Conservation (phyloP, 2,113 vertebrate species). For the Gadus macrocephalus region DNA sequence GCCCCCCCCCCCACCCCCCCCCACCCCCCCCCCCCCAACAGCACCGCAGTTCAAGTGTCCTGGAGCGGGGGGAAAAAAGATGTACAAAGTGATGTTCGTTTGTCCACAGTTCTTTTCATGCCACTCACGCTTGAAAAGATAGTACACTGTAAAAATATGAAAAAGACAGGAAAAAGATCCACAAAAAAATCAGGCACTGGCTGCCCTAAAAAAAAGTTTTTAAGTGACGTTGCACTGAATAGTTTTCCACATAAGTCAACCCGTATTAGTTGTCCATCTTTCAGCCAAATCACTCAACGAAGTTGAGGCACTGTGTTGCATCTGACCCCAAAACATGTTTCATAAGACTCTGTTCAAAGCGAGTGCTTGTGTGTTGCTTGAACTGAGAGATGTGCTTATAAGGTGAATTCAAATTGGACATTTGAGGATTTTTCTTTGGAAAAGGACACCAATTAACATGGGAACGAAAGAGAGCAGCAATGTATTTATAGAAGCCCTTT, state of each 20-base stretch:
- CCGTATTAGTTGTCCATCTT: slow-evolving; percentile 13
- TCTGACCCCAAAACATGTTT: background rate
- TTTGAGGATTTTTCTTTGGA: slow-evolving; percentile 50
- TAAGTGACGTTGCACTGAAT: slow-evolving; percentile 66
- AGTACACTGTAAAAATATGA: slow-evolving; percentile 44
- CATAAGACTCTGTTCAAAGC: background rate
- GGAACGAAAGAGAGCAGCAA: slow-evolving; percentile 19
- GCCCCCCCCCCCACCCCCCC: slow-evolving; percentile 9
- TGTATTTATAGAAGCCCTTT: slow-evolving; percentile 60
- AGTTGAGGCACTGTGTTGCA: slow-evolving; percentile 3
- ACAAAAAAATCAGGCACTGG: slow-evolving; percentile 37
- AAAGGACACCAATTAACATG: slow-evolving; percentile 51
- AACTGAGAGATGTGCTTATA: slow-evolving; percentile 5
- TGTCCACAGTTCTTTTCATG: slow-evolving; percentile 27
- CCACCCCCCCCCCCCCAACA: slow-evolving; percentile 20
- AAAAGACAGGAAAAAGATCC: slow-evolving; percentile 5
- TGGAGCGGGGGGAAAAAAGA: slow-evolving; percentile 6
- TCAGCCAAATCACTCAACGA: slow-evolving; percentile 13
- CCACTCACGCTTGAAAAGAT: slow-evolving; percentile 35
- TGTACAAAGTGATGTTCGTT: slow-evolving; percentile 37
- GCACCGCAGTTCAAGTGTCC: slow-evolving; percentile 53
- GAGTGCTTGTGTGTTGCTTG: background rate
- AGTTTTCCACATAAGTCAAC: slow-evolving; percentile 27
- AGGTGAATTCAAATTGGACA: slow-evolving; percentile 31
- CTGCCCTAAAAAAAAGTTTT: slow-evolving; percentile 27